A percentile compares a stretch with the other conserved stretches of the same genome.
phyloP scores from a whole-genome alignment of 2,888 invertebrate genomes.

The Scelioninae gen. 1 region DNA sequence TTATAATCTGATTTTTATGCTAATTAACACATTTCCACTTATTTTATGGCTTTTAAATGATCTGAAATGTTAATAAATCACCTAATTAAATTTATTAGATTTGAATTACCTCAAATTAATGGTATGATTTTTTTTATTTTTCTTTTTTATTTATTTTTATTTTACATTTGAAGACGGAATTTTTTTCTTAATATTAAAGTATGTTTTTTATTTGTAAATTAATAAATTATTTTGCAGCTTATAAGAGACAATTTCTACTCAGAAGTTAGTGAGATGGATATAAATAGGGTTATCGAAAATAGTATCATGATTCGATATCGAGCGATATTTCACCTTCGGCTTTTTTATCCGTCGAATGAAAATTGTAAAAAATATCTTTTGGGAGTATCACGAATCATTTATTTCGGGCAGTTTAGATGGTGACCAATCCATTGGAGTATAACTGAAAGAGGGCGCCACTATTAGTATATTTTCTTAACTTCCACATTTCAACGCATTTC shows the following conservation, averaged over 20 bases:
- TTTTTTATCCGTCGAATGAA: slow-evolving; percentile 24
- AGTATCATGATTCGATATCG: slow-evolving; percentile 39
- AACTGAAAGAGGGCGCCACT: slow-evolving; percentile 55
- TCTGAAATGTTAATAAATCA: not conserved
- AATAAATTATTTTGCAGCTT: slow-evolving; percentile 25
- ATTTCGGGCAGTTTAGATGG: slow-evolving; percentile 10
- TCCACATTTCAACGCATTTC: slow-evolving; percentile 1
- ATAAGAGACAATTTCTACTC: slow-evolving; percentile 35
- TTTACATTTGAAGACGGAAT: not conserved
- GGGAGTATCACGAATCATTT: slow-evolving; percentile 27
- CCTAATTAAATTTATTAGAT: not conserved
- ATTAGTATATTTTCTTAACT: slow-evolving; percentile 36
- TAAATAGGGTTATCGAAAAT: slow-evolving; percentile 59
- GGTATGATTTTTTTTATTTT: no score
- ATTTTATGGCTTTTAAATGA: not conserved
- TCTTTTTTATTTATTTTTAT: no score
- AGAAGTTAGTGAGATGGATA: slow-evolving; percentile 28
- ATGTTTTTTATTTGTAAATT: not conserved
- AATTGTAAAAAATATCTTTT: slow-evolving; percentile 28
- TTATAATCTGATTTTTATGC: slow-evolving; percentile 35
- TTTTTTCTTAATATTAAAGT: not conserved
- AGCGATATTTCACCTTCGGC: slow-evolving; percentile 39
- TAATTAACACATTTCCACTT: slow-evolving; percentile 13
- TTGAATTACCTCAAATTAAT: not conserved
- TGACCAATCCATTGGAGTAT: slow-evolving; percentile 14